phyloP scores from a whole-genome alignment of 2,888 invertebrate species.

The Lochmaea capreae region DNA sequence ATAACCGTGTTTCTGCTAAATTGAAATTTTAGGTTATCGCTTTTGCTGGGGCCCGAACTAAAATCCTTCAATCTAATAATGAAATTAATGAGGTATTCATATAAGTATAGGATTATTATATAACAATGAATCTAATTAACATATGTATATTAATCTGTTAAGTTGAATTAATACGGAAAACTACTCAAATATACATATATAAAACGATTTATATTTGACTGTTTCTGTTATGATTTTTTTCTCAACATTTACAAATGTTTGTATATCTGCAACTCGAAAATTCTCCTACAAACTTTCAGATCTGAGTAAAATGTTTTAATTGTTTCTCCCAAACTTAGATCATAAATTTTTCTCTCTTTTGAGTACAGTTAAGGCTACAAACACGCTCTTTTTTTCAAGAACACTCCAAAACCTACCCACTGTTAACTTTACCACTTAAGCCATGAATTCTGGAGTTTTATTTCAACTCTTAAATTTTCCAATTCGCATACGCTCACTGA shows the following conservation, averaged over 20 bases:
- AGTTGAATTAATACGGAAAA: too few relatives aligned
- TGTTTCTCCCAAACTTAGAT: slow-evolving; percentile 25
- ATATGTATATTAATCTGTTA: too few relatives aligned
- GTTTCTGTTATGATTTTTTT: neutral
- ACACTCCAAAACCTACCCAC: slow-evolving; percentile 28
- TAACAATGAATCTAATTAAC: too few relatives aligned
- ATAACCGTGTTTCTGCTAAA: too few relatives aligned
- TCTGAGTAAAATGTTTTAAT: slow-evolving; percentile 26
- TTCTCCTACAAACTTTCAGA: slow-evolving; percentile 11
- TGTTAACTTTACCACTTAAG: slow-evolving; percentile 34
- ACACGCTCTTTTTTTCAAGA: slow-evolving; percentile 21
- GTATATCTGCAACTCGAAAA: neutral
- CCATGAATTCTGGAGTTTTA: slow-evolving; percentile 31
- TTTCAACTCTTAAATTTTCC: slow-evolving; percentile 29
- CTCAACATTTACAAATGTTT: neutral
- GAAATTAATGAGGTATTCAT: too few relatives aligned
- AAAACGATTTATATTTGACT: too few relatives aligned
- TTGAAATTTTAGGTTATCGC: too few relatives aligned
- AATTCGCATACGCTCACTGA: slow-evolving; percentile 3
- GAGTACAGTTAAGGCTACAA: slow-evolving; percentile 15
- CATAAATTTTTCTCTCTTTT: slow-evolving; percentile 24
- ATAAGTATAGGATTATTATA: too few relatives aligned
- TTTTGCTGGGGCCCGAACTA: too few relatives aligned
- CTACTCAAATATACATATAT: too few relatives aligned
- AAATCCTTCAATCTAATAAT: too few relatives aligned